Percentiles rank a stretch among this genome's conserved stretches.
These are phyloP conservation scores for Electrona antarctica DNA, from an alignment of 2,113 vertebrate species.

Conservation along the genomic window DNA sequence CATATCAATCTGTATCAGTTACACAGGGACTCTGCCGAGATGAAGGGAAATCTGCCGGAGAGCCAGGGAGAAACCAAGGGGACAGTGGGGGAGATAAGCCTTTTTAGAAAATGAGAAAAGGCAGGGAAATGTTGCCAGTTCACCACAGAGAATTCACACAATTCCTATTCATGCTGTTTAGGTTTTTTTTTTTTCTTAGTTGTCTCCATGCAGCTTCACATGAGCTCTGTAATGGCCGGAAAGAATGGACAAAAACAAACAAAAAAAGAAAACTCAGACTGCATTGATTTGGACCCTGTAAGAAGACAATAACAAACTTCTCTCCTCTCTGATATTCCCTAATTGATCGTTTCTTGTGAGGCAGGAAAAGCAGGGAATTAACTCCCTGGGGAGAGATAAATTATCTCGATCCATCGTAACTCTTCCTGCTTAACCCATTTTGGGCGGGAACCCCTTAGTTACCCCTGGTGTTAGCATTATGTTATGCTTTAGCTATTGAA, in stretches of 20 bases:
- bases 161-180: conserved; percentile 11
- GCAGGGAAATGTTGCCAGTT: conserved; percentile 4
- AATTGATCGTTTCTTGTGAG: conserved; percentile 67
- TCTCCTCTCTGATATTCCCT: conserved; percentile 67
- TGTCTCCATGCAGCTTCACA: neutral
- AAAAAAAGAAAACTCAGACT: conserved; percentile 41
- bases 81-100: conserved; percentile 15
- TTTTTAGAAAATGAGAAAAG: conserved; percentile 21
- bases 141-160: conserved; percentile 15
- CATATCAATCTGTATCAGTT: conserved; percentile 73
- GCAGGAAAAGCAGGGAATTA: conserved; percentile 50
- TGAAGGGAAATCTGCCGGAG: conserved; percentile 47
- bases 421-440: conserved; percentile 20
- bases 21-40: conserved; percentile 52
- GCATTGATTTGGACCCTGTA: neutral
- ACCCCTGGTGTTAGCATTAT: no score
- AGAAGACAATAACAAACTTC: conserved; percentile 50
- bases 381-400: conserved; percentile 30
- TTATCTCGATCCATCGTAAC: conserved; percentile 32
- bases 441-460: no score
- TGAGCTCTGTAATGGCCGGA: conserved; percentile 24
- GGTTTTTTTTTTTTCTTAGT: neutral
- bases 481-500: no score
- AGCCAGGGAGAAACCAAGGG: conserved; percentile 30
- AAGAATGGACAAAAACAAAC: conserved; percentile 34